phyloP scores from a whole-genome alignment of 2,797 vertebrate species.

The Macropus fuliginosus region DNA sequence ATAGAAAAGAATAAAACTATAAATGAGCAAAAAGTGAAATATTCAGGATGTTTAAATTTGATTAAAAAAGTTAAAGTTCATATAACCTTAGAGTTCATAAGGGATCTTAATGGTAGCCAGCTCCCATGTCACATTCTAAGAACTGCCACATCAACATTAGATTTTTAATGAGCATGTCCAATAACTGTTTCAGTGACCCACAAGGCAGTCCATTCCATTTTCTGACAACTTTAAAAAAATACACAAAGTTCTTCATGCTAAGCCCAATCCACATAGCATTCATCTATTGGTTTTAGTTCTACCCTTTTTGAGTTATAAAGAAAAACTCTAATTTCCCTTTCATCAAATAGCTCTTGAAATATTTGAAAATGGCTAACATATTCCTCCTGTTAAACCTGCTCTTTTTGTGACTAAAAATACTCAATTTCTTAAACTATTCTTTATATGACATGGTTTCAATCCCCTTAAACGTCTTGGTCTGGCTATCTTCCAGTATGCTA shows the following conservation, averaged over 20 bases:
- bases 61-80: not conserved
- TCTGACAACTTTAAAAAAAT: not conserved
- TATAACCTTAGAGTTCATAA: not conserved
- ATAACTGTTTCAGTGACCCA: not conserved
- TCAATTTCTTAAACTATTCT: not conserved
- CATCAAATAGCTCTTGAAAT: not conserved
- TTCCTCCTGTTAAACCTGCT: not conserved
- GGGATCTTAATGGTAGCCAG: not conserved
- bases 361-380: not conserved
- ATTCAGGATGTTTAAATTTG: not conserved
- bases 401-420: not conserved
- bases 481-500: not conserved
- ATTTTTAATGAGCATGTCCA: not conserved
- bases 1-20: not conserved
- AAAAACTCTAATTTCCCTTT: not conserved
- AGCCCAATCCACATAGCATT: not conserved
- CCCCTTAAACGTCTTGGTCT: not conserved
- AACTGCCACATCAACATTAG: not conserved
- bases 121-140: not conserved
- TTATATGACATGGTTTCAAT: not conserved
- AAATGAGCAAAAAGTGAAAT: not conserved
- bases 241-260: not conserved
- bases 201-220: not conserved
- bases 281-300: not conserved
- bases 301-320: not conserved